Base-by-base conservation (phyloP, 2,797 vertebrate species). In the Lates japonicus region DNA sequence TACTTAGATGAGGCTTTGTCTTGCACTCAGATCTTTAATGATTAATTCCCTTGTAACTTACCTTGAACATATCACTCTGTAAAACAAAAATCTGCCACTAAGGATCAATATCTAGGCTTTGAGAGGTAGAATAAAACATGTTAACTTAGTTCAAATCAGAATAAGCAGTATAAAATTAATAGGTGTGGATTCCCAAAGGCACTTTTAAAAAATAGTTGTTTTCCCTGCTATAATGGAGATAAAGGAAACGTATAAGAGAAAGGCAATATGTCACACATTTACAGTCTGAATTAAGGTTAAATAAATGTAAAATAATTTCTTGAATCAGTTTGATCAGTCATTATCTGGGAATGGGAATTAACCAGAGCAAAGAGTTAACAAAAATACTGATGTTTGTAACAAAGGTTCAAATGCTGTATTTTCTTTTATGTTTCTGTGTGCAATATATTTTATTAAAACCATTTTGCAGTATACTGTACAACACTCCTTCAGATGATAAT, bases 311-410 rank as follows among this genome's bases (percentile, higher is more conserved):
- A 46, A 46, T 46, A 6, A 19, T 46, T 46, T 14, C 41, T 42
- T 42, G 41, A 42, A 12, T 13, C 41, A 35, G 31, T 59, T 2
- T 19, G 14, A 35, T 33, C 41, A 14, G 41, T 42, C 13, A 42
- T 42, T 42, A 42, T 5, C 2, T 2, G n/a, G 55, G 4, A 19
- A 64, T 0, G 1, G 3, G 25, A 75, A 46, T 13, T 6, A 55
- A 68, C 51, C 31, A 22, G 71, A 78, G 51, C 63, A 86, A 76
- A 81, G 67, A 62, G 44, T 75, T 69, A 76, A 75, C 33, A 76
- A 59, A 76, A 17, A 35, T 35, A 61, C 80, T 31, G 1, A 17
- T 75, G 57, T 84, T 82, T 82, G 87, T 72, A 67, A 44, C 19
- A 29, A 70, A 72, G 51, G 22, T 25, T 62, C 52, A 12, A 68